phyloP scores from a whole-genome alignment of 2,888 invertebrate species.

The Myopa tessellatipennis region DNA sequence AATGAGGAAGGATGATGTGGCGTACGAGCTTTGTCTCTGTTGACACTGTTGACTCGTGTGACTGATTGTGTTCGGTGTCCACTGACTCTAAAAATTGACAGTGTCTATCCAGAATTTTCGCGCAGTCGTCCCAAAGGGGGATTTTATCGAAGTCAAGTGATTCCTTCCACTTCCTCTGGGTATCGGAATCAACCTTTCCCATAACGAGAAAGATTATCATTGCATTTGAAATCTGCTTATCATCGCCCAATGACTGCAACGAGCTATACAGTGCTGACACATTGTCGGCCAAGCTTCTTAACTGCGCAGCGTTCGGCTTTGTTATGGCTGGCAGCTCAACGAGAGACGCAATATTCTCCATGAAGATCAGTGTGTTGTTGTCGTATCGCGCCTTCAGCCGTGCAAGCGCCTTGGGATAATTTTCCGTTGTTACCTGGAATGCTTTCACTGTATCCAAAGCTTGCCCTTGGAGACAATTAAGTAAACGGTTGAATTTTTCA shows the following conservation, averaged over 20 bases:
- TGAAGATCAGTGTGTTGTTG: conserved; percentile 40
- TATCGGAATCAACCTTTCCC: conserved; percentile 33
- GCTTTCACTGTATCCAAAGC: conserved; percentile 40
- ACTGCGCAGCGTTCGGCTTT: too few species aligned
- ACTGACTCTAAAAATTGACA: conserved; percentile 10
- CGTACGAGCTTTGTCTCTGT: neutral
- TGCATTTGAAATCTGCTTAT: conserved; percentile 36
- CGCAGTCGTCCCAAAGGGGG: conserved; percentile 37
- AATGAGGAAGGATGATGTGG: neutral
- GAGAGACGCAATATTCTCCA: too few species aligned
- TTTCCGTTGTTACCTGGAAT: conserved; percentile 41
- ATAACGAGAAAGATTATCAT: conserved; percentile 37
- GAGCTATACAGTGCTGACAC: too few species aligned
- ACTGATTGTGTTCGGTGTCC: neutral
- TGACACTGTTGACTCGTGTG: neutral
- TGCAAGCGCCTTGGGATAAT: conserved; percentile 40
- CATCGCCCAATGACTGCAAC: too few species aligned
- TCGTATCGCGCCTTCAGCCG: conserved; percentile 39
- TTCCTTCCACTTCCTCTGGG: conserved; percentile 35
- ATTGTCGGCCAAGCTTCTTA: too few species aligned
- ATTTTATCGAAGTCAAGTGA: conserved; percentile 33
- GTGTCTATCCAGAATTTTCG: conserved; percentile 34
- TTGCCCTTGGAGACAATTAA: conserved; percentile 39
- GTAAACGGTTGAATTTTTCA: conserved; percentile 41
- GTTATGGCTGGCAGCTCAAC: too few species aligned